Base-by-base conservation (phyloP, 2,113 vertebrate species). In the Cavia porcellus region DNA sequence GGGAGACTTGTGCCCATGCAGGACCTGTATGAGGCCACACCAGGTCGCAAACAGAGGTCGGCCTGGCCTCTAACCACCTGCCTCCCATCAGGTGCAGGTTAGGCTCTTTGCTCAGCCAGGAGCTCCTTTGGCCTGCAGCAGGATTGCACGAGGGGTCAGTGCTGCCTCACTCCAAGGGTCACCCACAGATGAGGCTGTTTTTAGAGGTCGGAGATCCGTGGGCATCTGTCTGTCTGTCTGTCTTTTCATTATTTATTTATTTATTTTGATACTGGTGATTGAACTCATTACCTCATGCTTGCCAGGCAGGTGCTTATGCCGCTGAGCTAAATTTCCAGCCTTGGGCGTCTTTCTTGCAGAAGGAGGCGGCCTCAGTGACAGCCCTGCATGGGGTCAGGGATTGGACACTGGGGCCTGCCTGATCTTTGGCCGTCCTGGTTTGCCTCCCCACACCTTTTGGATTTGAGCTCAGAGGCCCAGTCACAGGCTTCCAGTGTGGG, bases 61-160 rank as follows among this genome's bases (percentile, higher is more conserved):
- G 17, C 47, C 66, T 77, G 85, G 57, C 28, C 28, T 47, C 59
- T 38, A 5, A 66, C 59, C 14, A 9, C 14, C 55, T 8, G 24
- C 17, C 24, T 90, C n/a, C 52, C 0, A 0, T 28, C 7, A n/a
- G 45, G 1, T 3, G 0, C 35, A 28, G 13, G 38, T 1, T 17
- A 0, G 5, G 55, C 38, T 13, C n/a, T 64, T 19, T 12, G 8
- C 84, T 42, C 0, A 0, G 7, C 22, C 32, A 35, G 22, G 84
- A 59, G 32, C 19, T 12, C 22, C 6, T 8, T 59, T 2, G 35
- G 35, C 50, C 22, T 42, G n/a, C 0, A 5, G 50, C 8, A 2
- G 38, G 32, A 11, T 17, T 25, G 2, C 80, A 14, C 7, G 10
- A 25, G 7, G 59, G 32, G 24, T 15, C 66, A 0, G 45, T 13